A percentile compares a stretch with the other conserved stretches of the same genome.
Conservation (phyloP, 1,140 invertebrate genomes). For the Cyrtorhinus lividipennis region DNA sequence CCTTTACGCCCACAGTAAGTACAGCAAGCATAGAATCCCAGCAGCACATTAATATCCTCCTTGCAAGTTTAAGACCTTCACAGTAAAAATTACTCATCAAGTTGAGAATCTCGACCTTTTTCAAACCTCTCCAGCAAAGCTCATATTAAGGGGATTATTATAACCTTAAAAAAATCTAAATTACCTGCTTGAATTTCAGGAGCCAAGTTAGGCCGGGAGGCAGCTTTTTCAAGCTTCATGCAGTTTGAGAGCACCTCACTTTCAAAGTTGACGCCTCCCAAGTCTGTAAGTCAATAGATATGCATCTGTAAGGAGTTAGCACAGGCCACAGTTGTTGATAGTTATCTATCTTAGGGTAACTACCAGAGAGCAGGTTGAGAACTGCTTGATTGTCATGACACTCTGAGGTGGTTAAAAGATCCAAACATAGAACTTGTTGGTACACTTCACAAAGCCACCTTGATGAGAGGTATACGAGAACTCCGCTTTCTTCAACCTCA, state of each 20-base stretch:
- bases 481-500: constrained; percentile 76
- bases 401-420: constrained; percentile 50
- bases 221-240: constrained; percentile 59
- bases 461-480: constrained; percentile 77
- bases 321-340: no score
- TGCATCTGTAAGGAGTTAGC: no score
- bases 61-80: constrained; percentile 35
- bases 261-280: constrained; percentile 44
- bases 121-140: background rate
- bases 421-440: constrained; percentile 66
- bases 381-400: constrained; percentile 46
- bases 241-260: constrained; percentile 52
- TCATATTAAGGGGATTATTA: no score
- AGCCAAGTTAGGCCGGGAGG: constrained; percentile 45
- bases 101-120: no score
- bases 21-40: constrained; percentile 85
- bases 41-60: constrained; percentile 65
- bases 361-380: constrained; percentile 62
- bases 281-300: constrained; percentile 51
- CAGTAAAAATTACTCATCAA: background rate
- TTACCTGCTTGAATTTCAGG: constrained; percentile 50
- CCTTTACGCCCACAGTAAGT: constrained; percentile 38
- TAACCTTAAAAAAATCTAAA: constrained; percentile 3
- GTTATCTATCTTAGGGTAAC: no score
- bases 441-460: constrained; percentile 85